phyloP scores from a whole-genome alignment of 2,113 vertebrate species.

The Donacobius atricapilla region DNA sequence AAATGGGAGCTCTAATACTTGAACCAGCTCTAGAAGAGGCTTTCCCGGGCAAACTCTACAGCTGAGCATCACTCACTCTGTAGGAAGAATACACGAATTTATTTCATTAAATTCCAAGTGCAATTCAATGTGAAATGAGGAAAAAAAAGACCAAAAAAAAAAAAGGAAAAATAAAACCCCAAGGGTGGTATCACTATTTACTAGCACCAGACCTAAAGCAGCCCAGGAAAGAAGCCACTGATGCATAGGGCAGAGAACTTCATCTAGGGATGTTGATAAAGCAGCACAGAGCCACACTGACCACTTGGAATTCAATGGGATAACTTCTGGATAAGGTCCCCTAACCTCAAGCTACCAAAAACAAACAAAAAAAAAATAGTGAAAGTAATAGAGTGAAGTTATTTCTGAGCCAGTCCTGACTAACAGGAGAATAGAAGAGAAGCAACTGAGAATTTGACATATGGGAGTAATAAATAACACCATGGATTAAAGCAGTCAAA shows the following conservation, averaged over 20 bases:
- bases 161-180: accelerated
- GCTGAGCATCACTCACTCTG: background rate
- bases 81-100: background rate
- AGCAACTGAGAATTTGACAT: background rate
- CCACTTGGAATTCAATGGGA: background rate
- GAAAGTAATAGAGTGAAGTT: background rate
- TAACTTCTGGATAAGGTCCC: background rate
- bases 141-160: background rate
- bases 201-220: background rate
- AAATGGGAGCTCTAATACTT: background rate
- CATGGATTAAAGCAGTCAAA: background rate
- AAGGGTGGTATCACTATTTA: background rate
- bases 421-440: background rate
- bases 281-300: background rate
- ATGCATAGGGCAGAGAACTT: background rate
- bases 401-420: background rate
- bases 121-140: background rate
- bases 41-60: background rate
- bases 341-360: accelerated
- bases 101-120: background rate
- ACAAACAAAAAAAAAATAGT: background rate
- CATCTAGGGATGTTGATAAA: background rate
- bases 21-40: background rate
- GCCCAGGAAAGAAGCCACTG: background rate
- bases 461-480: slow-evolving; percentile 28